Base-by-base conservation (phyloP, 2,888 invertebrate species). In the Caradrina kadenii region DNA sequence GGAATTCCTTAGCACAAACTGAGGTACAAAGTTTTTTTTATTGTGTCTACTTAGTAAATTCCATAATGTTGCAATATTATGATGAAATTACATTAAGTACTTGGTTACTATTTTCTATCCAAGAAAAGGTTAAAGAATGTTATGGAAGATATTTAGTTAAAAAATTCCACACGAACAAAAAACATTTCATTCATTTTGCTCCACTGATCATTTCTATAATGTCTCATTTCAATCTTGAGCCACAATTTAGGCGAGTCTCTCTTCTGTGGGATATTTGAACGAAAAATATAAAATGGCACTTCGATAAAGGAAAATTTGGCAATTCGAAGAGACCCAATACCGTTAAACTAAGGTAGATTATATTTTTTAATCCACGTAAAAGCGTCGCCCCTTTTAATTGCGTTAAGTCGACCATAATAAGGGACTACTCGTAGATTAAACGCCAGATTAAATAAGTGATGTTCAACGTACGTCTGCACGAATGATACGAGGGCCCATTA, bases 301-400 rank as follows among this genome's bases (percentile, higher is more conserved):
- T 54, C 6, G 22, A 21, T 64, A 64, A 62, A 63, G 17, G 21
- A 53, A 73, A 68, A 68, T 61, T 76, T 31, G 53, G 15, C 31
- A 50, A 69, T 69, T 60, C 61, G 15, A 22, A 52, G 19, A 19
- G 21, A 49, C 2, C 58, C 52, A 62, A 59, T 79, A 75, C 66
- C 56, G 52, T 67, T n/a, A 45, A 77, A 67, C 64, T 74, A 5
- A 45, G 21, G 55, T n/a, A 60, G 56, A 71, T 74, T 79, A 74
- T 52, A 54, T 73, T 81, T 80, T 84, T 84, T 85, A 87, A 88
- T 86, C 79, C 74, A 55, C 59, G 78, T 84, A 79, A 88, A 84
- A 88, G 87, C 83, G 65, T 76, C 48, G 55, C 54, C 59, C 26
- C 61, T 53, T 77, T 79, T 85, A 84, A 88, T 86, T 81, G 76